phyloP scores from a whole-genome alignment of 2,797 vertebrate species.

The Perodicticus potto region DNA sequence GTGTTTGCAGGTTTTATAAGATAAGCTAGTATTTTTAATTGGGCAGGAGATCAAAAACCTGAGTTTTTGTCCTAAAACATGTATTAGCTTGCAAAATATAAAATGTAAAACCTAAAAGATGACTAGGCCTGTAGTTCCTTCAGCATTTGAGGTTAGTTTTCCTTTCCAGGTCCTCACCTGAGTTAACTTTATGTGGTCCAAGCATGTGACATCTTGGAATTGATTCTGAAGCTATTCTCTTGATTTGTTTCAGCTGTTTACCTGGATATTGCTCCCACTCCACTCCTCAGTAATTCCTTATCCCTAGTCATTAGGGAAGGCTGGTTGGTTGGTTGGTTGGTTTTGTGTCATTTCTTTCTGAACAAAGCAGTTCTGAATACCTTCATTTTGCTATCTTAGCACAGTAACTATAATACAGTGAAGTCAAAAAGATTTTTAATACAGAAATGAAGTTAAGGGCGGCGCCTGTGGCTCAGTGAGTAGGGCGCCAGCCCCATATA shows the following conservation, averaged over 20 bases:
- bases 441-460: too few species aligned
- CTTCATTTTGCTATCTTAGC: neutral
- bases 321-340: neutral
- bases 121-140: neutral
- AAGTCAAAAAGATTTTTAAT: slow-evolving; percentile 2
- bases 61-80: neutral
- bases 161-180: neutral
- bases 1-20: neutral
- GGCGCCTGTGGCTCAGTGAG: too few species aligned
- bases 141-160: neutral
- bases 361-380: neutral
- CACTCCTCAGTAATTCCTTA: neutral
- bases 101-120: neutral
- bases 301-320: neutral
- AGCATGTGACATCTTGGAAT: neutral
- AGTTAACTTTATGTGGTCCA: neutral
- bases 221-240: neutral
- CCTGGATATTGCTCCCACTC: neutral
- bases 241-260: neutral
- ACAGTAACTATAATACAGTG: neutral
- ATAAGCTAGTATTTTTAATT: neutral
- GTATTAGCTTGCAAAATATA: neutral
- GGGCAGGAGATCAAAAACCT: neutral
- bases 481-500: too few species aligned
- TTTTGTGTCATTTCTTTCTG: slow-evolving; percentile 6